Percentiles rank a stretch among this genome's conserved stretches.
phyloP scores from a whole-genome alignment of 2,888 invertebrate species.

The Stenodera caucasica region DNA sequence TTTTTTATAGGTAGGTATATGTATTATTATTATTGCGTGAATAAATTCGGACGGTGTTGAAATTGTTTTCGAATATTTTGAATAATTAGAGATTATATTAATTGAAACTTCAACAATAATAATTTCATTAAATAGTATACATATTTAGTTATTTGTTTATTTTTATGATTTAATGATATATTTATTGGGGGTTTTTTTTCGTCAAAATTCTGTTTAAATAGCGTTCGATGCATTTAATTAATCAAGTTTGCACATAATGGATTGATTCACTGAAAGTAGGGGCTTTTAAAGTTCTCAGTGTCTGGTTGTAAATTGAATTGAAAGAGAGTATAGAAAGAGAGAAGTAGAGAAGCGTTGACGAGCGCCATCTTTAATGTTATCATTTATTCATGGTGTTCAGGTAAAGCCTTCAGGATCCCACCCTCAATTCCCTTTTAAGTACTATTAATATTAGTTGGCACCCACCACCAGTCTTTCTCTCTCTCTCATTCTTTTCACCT shows the following conservation, averaged over 20 bases:
- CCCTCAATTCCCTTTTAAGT: constrained; percentile 54
- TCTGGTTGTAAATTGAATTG: constrained; percentile 31
- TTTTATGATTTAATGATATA: not conserved
- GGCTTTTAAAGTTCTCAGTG: constrained; percentile 31
- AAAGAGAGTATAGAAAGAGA: constrained; percentile 26
- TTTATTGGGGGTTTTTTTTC: not conserved
- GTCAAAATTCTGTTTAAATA: not conserved
- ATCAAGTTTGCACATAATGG: constrained; percentile 31
- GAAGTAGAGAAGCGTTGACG: constrained; percentile 42
- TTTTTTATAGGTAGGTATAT: constrained; percentile 12
- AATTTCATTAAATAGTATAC: no score
- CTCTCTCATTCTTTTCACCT: constrained; percentile 30
- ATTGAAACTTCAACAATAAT: not conserved
- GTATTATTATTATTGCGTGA: constrained; percentile 28
- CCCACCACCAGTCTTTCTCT: constrained; percentile 25
- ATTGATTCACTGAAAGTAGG: constrained; percentile 30
- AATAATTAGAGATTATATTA: constrained; percentile 18
- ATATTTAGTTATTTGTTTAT: no score
- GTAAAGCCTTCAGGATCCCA: constrained; percentile 60
- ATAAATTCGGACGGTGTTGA: constrained; percentile 21
- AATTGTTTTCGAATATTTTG: constrained; percentile 29
- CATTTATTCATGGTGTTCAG: constrained; percentile 51
- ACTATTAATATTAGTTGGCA: constrained; percentile 50
- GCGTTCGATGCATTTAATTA: constrained; percentile 21
- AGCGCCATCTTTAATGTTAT: constrained; percentile 62